Percentiles rank a stretch among this genome's conserved stretches.
Conservation (phyloP, 1,140 invertebrate genomes). For the Pogonus chalceus region DNA sequence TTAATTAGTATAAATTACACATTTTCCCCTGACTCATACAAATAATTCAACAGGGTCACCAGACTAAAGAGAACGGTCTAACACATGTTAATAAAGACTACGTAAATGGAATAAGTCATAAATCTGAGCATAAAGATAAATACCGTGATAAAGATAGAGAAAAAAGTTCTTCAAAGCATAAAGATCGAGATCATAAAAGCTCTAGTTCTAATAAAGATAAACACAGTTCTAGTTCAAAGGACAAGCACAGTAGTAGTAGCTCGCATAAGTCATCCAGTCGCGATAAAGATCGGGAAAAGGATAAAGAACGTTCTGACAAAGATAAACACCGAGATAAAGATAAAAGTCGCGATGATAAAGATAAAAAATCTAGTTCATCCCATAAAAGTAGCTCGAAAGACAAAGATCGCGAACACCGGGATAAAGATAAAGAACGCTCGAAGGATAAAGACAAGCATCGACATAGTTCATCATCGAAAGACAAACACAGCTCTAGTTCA, state of each 20-base stretch:
- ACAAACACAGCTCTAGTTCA: constrained; percentile 36
- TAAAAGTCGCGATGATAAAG: constrained; percentile 26
- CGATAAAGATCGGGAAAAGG: constrained; percentile 33
- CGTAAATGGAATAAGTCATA: constrained; percentile 59
- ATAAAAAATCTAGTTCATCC: constrained; percentile 21
- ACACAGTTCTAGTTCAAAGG: constrained; percentile 42
- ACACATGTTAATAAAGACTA: constrained; percentile 29
- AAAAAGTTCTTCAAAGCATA: constrained; percentile 34
- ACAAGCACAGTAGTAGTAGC: constrained; percentile 42
- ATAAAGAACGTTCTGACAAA: constrained; percentile 21
- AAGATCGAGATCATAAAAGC: constrained; percentile 25
- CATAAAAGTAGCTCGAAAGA: constrained; percentile 29
- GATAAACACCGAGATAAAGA: constrained; percentile 34
- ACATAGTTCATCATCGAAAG: constrained; percentile 30
- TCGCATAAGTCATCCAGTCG: constrained; percentile 50
- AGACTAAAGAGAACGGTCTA: background rate
- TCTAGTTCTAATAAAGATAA: constrained; percentile 45
- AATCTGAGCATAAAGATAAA: constrained; percentile 60
- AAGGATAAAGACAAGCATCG: constrained; percentile 35
- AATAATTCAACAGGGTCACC: too few species aligned
- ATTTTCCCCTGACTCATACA: too few species aligned
- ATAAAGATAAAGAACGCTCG: constrained; percentile 35
- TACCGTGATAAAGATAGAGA: constrained; percentile 43
- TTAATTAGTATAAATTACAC: too few species aligned
- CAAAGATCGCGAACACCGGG: constrained; percentile 30